phyloP scores from a whole-genome alignment of 2,113 vertebrate species.

The Anthoscopus minutus region DNA sequence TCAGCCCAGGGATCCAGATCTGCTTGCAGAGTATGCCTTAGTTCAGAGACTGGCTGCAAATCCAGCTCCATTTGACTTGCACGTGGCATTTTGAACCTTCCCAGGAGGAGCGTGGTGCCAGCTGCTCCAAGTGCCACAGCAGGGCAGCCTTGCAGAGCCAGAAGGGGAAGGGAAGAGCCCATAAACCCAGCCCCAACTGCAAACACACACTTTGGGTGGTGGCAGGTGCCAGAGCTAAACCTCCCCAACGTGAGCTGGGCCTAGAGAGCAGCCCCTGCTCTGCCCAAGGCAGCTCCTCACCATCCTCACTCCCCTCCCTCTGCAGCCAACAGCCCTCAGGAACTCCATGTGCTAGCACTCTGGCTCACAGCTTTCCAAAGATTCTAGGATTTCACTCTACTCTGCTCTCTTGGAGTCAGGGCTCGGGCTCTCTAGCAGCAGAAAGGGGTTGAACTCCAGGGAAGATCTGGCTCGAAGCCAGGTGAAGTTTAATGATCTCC shows the following conservation, averaged over 20 bases:
- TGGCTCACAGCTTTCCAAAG: neutral
- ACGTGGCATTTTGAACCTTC: neutral
- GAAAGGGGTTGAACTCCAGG: neutral
- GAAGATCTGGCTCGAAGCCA: neutral
- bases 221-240: neutral
- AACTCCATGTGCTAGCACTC: neutral
- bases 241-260: neutral
- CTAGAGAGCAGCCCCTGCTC: neutral
- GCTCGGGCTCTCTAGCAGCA: neutral
- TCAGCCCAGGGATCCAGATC: neutral
- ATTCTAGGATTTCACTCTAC: neutral
- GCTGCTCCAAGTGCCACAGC: neutral
- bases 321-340: neutral
- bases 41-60: neutral
- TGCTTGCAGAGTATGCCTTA: neutral
- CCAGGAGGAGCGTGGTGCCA: neutral
- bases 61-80: neutral
- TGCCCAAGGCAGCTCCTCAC: neutral
- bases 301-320: neutral
- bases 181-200: neutral
- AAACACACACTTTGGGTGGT: neutral
- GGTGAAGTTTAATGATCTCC: constrained; percentile 50
- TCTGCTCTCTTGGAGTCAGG: neutral
- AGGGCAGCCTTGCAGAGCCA: neutral
- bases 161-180: neutral